These are phyloP conservation scores for Bombus confusus DNA, from an alignment of 1,140 invertebrate species.

Conservation along the genomic window DNA sequence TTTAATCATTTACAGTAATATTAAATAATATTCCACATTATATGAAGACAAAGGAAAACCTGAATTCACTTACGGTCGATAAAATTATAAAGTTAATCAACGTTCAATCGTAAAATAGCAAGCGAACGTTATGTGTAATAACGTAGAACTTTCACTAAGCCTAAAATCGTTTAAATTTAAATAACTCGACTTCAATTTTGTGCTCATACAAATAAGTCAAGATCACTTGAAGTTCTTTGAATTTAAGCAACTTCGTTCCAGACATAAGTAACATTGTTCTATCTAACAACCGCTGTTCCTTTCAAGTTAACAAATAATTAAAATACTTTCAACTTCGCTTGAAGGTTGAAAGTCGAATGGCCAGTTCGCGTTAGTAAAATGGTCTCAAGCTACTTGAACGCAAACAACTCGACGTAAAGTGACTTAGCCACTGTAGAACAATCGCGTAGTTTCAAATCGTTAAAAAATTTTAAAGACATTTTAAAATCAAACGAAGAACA, in stretches of 20 bases:
- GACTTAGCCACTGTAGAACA: neutral
- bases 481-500: neutral
- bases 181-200: neutral
- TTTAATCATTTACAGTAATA: neutral
- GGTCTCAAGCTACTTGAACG: neutral
- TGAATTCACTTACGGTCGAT: neutral
- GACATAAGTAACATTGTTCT: neutral
- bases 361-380: neutral
- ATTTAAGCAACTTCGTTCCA: neutral
- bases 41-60: neutral
- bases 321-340: neutral
- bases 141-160: too few species aligned
- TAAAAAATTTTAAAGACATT: too few species aligned
- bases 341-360: neutral
- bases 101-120: too few species aligned
- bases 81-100: too few species aligned
- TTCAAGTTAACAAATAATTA: neutral
- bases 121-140: too few species aligned
- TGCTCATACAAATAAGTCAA: too few species aligned
- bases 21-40: neutral
- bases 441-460: too few species aligned
- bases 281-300: neutral
- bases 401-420: too few species aligned
- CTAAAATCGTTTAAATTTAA: neutral
- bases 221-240: neutral